Percentiles rank a stretch among this genome's conserved stretches.
Conservation (phyloP, 1,140 invertebrate species). For the Neotoxoptera formosana region DNA sequence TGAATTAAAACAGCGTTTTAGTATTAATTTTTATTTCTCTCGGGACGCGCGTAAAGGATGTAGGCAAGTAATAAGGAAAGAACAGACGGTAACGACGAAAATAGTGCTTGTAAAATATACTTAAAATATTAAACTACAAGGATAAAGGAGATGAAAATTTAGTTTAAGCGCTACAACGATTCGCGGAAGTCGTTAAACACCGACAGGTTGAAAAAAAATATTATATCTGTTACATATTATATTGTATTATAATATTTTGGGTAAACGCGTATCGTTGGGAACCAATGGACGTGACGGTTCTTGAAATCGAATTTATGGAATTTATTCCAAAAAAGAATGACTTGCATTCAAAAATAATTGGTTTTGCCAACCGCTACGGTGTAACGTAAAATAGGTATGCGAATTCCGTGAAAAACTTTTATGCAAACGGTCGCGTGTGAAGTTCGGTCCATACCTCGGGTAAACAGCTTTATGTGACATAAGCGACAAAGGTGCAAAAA, state of each 20-base stretch:
- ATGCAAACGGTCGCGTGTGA: background rate
- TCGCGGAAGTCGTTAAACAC: background rate
- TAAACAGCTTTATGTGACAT: no score
- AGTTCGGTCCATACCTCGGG: background rate
- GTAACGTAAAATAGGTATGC: background rate
- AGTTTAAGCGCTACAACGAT: background rate
- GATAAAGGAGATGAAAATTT: background rate
- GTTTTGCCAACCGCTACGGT: background rate
- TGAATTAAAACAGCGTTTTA: background rate
- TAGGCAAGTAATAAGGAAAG: background rate
- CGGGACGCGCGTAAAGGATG: background rate
- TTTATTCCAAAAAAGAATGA: background rate
- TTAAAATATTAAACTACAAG: background rate
- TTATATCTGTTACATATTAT: no score
- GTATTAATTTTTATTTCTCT: background rate
- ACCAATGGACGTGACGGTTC: background rate
- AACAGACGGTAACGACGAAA: background rate
- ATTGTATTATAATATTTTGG: background rate
- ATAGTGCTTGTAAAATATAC: background rate
- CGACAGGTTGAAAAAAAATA: background rate
- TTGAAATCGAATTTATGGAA: background rate
- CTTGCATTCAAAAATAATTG: background rate
- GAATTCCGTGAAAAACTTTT: background rate
- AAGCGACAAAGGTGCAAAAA: no score
- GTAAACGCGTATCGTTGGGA: background rate